Base-by-base conservation (phyloP, 2,797 vertebrate genomes). In the Acanthurus lineatus region DNA sequence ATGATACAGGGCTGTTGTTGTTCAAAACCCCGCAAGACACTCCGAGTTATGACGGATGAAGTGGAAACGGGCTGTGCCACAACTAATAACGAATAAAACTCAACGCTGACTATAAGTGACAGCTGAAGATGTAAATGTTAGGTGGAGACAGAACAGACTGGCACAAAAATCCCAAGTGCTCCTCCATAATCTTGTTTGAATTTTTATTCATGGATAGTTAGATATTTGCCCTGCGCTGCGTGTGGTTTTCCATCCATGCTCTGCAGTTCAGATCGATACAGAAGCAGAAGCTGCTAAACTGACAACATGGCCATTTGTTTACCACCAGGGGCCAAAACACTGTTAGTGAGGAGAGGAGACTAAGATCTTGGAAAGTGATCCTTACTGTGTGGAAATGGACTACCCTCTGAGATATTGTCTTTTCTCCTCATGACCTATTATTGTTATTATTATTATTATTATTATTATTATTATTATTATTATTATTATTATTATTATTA, bases 301-400 rank as follows among this genome's bases (percentile, higher is more conserved):
- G 84, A 88, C 79, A 91, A 85, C 80, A 75, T 58, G 67, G 73
- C 53, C 69, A 80, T 79, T 62, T 82, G 79, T 88, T 83, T 86
- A 82, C 76, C 70, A 86, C 76, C 68, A 62, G 84, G 80, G 69
- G 73, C 52, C 64, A 77, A 75, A 80, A 70, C 52, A 67, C 17
- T 76, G 69, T 76, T 72, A 74, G 68, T 15, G 65, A n/a, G 58
- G 47, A 77, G 70, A 68, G 59, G 52, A 56, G 69, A 59, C n/a
- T 28, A 2, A 28, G 48, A 32, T 22, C n/a, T 45, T 32, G 28
- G 73, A 77, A 74, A 44, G 22, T 61, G 66, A 77, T 77, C 47
- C 22, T 44, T 45, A 56, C 42, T 0, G 9, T 32, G 28, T 0
- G 28, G 28, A 32, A 32, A 32, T 32, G 25, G 28, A 65, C 28